Percentiles rank a stretch among this genome's conserved stretches.
These are phyloP conservation scores for Schlechtendalia chinensis DNA, from an alignment of 1,140 invertebrate species.

Conservation along the genomic window DNA sequence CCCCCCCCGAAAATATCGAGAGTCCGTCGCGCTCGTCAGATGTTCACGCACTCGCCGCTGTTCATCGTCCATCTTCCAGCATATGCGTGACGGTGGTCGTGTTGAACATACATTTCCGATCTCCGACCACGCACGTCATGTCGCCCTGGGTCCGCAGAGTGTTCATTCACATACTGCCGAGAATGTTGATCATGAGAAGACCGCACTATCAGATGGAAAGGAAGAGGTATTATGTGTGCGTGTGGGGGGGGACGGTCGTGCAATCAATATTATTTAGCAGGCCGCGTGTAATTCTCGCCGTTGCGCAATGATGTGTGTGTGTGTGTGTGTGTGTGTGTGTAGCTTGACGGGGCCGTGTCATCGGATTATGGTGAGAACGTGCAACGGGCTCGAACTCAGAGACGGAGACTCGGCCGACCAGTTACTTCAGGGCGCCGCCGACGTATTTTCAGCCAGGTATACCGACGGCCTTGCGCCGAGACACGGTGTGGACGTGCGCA, in stretches of 20 bases:
- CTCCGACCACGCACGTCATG: conserved; percentile 92
- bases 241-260: no score
- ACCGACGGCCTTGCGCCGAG: no score
- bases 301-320: no score
- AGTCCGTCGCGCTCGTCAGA: no score
- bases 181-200: conserved; percentile 77
- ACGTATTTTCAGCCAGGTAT: conserved; percentile 28
- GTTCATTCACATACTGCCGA: conserved; percentile 87
- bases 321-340: not conserved
- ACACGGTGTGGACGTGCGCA: no score
- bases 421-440: not conserved
- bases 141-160: conserved; percentile 88
- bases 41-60: no score
- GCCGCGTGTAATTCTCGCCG: no score
- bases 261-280: no score
- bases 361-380: conserved; percentile 73
- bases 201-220: conserved; percentile 79
- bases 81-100: conserved; percentile 98
- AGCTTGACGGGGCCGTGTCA: conserved; percentile 57
- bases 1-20: no score
- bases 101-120: conserved; percentile 93
- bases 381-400: conserved; percentile 74
- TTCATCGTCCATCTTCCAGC: conserved; percentile 63
- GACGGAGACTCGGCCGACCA: conserved; percentile 56
- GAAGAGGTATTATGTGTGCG: conserved; percentile 64